Conservation (phyloP, 2,113 vertebrate genomes). For the Pteronura brasiliensis region DNA sequence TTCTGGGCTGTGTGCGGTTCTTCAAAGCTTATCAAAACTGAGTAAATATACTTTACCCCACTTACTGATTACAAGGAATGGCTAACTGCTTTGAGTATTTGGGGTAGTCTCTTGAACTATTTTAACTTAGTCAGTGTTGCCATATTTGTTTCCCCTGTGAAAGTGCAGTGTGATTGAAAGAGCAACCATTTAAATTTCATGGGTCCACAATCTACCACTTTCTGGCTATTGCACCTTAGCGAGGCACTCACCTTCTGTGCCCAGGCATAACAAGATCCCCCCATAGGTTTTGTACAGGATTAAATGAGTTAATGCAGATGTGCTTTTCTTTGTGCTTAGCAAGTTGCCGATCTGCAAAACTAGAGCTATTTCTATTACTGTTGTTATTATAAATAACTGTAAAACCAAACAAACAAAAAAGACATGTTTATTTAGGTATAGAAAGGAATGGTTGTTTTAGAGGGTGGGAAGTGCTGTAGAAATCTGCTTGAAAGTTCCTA, state of each 20-base stretch:
- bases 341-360: background rate
- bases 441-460: background rate
- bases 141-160: background rate
- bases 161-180: background rate
- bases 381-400: conserved; percentile 40
- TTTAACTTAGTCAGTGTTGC: background rate
- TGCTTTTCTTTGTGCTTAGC: background rate
- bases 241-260: background rate
- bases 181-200: background rate
- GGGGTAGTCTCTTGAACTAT: background rate
- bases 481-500: conserved; percentile 23
- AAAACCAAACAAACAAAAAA: conserved; percentile 37
- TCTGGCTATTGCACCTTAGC: background rate
- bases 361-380: conserved; percentile 29
- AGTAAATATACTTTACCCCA: background rate
- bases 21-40: background rate
- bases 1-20: background rate
- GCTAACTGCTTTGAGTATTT: background rate
- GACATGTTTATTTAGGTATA: background rate
- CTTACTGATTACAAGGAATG: background rate
- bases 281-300: background rate
- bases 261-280: background rate
- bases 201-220: background rate
- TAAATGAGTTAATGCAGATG: background rate
- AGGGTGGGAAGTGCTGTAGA: background rate